These are phyloP conservation scores for Rhinoraja longicauda DNA, from an alignment of 2,797 vertebrate genomes.

Conservation along the genomic window DNA sequence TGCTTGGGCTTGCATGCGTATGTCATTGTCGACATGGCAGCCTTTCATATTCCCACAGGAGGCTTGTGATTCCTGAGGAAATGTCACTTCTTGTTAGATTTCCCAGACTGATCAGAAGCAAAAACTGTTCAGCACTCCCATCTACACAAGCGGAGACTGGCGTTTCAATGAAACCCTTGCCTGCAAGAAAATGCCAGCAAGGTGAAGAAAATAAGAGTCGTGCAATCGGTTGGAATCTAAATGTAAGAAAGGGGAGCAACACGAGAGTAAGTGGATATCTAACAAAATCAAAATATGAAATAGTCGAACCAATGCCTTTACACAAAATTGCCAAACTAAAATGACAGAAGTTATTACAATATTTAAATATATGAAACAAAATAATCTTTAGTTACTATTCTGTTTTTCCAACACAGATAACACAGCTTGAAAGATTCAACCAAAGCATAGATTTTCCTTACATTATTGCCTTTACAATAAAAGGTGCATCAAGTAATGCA, in stretches of 20 bases:
- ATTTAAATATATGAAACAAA: not conserved
- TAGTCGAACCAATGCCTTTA: not conserved
- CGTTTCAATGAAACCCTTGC: slow-evolving; percentile 40
- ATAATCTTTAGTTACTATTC: not conserved
- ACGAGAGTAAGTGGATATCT: not conserved
- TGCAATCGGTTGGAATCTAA: not conserved
- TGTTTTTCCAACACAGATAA: not conserved
- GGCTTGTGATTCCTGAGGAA: slow-evolving; percentile 44
- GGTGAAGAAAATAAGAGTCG: slow-evolving; percentile 4
- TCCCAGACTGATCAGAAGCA: slow-evolving; percentile 44
- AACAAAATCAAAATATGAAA: not conserved
- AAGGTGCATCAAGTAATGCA: not conserved
- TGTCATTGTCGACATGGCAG: slow-evolving; percentile 42
- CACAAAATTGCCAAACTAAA: not conserved
- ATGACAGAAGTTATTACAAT: not conserved
- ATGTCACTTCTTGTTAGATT: slow-evolving; percentile 42
- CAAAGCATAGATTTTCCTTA: not conserved
- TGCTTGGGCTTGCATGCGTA: slow-evolving; percentile 38
- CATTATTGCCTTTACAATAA: not conserved
- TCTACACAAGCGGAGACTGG: slow-evolving; percentile 37
- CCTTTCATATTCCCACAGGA: slow-evolving; percentile 47
- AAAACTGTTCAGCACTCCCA: slow-evolving; percentile 38
- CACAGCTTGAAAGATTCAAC: not conserved
- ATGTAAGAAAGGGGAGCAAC: not conserved
- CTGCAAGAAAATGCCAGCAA: slow-evolving; percentile 14